phyloP scores from a whole-genome alignment of 2,888 invertebrate species.

The Agrochola litura region DNA sequence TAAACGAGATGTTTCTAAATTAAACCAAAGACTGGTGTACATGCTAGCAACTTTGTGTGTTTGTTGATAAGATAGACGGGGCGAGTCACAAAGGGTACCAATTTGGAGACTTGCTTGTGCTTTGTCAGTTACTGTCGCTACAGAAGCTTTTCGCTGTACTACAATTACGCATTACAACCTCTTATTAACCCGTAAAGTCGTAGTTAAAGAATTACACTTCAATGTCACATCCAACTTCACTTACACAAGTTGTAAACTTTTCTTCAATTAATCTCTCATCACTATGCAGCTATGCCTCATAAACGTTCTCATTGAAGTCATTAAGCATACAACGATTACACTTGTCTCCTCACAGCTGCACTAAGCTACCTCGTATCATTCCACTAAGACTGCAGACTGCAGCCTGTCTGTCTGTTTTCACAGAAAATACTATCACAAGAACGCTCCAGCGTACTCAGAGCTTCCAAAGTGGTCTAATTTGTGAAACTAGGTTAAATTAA shows the following conservation, averaged over 20 bases:
- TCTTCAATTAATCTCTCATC: conserved; percentile 26
- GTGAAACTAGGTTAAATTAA: conserved; percentile 71
- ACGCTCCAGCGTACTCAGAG: conserved; percentile 42
- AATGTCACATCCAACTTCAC: not conserved
- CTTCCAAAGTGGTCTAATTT: conserved; percentile 64
- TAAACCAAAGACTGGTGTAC: not conserved
- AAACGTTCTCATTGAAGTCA: conserved; percentile 11
- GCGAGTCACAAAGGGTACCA: not conserved
- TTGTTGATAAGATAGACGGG: not conserved
- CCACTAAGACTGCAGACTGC: conserved; percentile 39
- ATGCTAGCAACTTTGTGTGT: not conserved
- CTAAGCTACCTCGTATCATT: conserved; percentile 33
- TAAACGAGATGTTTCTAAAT: not conserved
- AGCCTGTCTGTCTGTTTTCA: conserved; percentile 55
- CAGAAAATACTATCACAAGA: conserved; percentile 60
- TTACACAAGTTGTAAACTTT: conserved; percentile 13
- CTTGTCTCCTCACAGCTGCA: conserved; percentile 26
- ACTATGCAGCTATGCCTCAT: conserved; percentile 18
- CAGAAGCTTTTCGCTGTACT: not conserved
- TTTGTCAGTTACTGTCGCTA: not conserved
- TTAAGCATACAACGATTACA: conserved; percentile 42
- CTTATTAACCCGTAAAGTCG: not conserved
- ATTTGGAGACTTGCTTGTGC: no score
- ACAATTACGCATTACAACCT: not conserved
- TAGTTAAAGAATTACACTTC: conserved; percentile 1